phyloP scores from a whole-genome alignment of 2,797 vertebrate genomes.

The Catostomus latipinnis region DNA sequence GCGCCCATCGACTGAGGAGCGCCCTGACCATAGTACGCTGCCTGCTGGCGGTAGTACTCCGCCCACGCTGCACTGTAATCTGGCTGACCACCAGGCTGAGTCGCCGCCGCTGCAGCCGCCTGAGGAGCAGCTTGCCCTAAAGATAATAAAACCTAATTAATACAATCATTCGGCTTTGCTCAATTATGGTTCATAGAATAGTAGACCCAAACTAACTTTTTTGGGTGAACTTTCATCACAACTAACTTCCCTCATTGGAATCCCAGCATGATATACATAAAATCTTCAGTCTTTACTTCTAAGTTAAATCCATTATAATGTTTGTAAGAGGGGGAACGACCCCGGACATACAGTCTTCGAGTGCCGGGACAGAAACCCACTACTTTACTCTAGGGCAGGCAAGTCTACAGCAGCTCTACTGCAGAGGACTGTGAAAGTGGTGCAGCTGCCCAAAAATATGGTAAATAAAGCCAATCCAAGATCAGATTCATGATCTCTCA shows the following conservation, averaged over 20 bases:
- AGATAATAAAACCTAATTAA: not conserved
- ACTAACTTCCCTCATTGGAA: no score
- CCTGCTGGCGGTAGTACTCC: slow-evolving; percentile 97
- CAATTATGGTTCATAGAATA: no score
- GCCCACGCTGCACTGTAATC: slow-evolving; percentile 98
- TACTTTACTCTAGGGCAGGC: slow-evolving; percentile 74
- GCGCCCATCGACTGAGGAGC: slow-evolving; percentile 95
- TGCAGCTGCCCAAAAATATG: slow-evolving; percentile 63
- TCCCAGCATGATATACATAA: no score
- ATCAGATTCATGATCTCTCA: slow-evolving; percentile 48
- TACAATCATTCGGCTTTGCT: no score
- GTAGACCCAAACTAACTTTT: no score
- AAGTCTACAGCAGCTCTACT: slow-evolving; percentile 70
- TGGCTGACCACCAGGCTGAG: slow-evolving; percentile 91
- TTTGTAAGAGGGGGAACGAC: slow-evolving; percentile 83
- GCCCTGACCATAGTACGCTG: slow-evolving; percentile 95
- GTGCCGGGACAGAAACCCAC: slow-evolving; percentile 81
- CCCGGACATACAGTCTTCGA: slow-evolving; percentile 69
- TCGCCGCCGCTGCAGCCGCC: slow-evolving; percentile 83
- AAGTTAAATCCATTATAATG: not conserved
- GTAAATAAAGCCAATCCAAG: not conserved
- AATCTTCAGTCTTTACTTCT: no score
- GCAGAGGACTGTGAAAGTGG: slow-evolving; percentile 59
- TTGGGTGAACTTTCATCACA: no score
- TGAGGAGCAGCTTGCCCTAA: slow-evolving; percentile 96